Conservation (phyloP, 2,797 vertebrate genomes). For the Menidia menidia region DNA sequence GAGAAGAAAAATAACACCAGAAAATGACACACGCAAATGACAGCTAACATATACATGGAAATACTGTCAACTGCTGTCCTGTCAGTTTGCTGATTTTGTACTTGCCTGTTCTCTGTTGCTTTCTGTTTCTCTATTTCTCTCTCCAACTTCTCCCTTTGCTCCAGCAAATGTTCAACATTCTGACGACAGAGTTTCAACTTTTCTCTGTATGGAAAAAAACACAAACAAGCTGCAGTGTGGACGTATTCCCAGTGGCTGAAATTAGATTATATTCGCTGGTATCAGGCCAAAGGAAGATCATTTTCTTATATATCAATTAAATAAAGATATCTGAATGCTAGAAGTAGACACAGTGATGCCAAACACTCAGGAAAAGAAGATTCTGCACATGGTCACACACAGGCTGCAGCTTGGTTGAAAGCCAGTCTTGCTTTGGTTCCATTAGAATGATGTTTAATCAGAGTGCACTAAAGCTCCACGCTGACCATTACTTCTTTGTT, state of each 20-base stretch:
- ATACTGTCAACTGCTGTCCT: neutral
- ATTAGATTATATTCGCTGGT: conserved; percentile 11
- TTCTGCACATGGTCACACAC: conserved; percentile 11
- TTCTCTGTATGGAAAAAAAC: conserved; percentile 62
- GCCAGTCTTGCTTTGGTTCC: conserved; percentile 32
- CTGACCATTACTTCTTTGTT: conserved; percentile 44
- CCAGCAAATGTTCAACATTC: conserved; percentile 72
- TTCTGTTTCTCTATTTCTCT: conserved; percentile 75
- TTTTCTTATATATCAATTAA: conserved; percentile 33
- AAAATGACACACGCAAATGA: neutral
- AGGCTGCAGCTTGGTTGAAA: conserved; percentile 49
- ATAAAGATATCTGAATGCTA: conserved; percentile 35
- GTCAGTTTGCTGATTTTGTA: neutral
- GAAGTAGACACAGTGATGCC: conserved; percentile 20
- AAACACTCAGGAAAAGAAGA: conserved; percentile 35
- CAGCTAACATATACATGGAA: neutral
- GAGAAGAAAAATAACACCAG: neutral
- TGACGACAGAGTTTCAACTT: conserved; percentile 80
- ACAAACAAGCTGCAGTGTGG: conserved; percentile 11
- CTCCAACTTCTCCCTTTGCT: conserved; percentile 80
- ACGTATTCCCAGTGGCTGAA: conserved; percentile 15
- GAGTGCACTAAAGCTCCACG: conserved; percentile 29
- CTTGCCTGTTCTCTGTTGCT: conserved; percentile 81
- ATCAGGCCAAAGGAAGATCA: conserved; percentile 12
- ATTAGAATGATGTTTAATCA: conserved; percentile 53